Evolutionary conservation across 2,888 invertebrate species (phyloP), one percentile per base, ranked within the genome.

Genomic region (Hypselothyrea guttata): DNA sequence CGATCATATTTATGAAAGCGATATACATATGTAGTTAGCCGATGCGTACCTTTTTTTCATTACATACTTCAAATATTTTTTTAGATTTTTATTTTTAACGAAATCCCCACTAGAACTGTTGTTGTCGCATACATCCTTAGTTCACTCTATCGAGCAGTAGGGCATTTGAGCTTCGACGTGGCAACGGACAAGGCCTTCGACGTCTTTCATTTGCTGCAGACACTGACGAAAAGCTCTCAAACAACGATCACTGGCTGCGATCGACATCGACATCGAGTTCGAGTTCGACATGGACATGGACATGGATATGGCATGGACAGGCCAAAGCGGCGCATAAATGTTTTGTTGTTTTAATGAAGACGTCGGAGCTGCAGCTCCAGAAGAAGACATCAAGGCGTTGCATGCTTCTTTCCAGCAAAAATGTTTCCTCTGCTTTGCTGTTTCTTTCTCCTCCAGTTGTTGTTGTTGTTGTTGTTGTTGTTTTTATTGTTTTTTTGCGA

Each of bases 311-410:
- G 30, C 35, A 35, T 59, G 64, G 73, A 77, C 67, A 78, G 78
- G 86, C 75, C 79, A 82, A 78, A 86, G 78, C 78, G 72, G 82
- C 85, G 77, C 82, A 82, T 86, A 85, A 86, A 85, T 87, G 86
- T 84, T 86, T 85, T 84, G 86, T 87, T 86, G 84, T 87, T 86
- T 87, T 86, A 86, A 86, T 86, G 78, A 86, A 87, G 87, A 87
- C 84, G 86, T 87, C 81, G 72, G 31, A 35, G 42, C 48, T 16
- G 41, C 33, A 13, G 7, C 28, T 13, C 9, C 12, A 22, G 71
- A 79, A 79, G 79, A 78, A 78, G 78, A 79, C 78, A 79, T 79
- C 78, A 79, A 79, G 78, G 78, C 78, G 84, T 79, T 79, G 78
- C 78, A 79, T 79, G 84, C 81, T n/a, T n/a, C n/a, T n/a, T n/a